A percentile compares a stretch with the other conserved stretches of the same genome.
phyloP scores from a whole-genome alignment of 2,113 vertebrate genomes.

The Fukomys damarensis region DNA sequence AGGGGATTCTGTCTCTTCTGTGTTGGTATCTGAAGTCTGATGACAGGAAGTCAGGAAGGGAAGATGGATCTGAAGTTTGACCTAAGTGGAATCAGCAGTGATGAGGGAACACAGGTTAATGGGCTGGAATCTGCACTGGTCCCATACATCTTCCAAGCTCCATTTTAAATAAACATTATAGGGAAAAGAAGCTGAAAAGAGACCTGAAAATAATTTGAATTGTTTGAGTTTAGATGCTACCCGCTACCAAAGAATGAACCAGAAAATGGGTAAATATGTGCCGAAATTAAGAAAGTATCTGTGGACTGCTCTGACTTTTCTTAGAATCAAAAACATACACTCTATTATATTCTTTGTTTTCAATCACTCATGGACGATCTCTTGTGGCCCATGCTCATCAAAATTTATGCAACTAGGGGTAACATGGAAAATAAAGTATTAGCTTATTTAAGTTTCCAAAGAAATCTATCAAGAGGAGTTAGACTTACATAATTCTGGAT shows the following conservation, averaged over 20 bases:
- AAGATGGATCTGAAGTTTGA: not conserved
- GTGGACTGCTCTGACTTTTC: not conserved
- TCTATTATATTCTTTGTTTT: not conserved
- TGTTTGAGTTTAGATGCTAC: too few species aligned
- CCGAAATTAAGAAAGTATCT: not conserved
- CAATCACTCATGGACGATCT: not conserved
- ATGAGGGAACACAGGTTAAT: not conserved
- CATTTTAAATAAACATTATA: not conserved
- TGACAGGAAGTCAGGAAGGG: not conserved
- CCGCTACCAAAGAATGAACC: not conserved
- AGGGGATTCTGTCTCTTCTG: not conserved
- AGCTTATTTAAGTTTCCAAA: not conserved
- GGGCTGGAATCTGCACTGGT: not conserved
- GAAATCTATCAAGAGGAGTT: not conserved
- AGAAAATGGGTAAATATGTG: not conserved
- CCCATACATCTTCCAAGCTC: not conserved
- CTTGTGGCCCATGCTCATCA: not conserved
- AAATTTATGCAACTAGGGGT: not conserved
- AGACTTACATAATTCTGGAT: not conserved
- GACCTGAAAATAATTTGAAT: not conserved
- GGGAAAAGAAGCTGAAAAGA: not conserved
- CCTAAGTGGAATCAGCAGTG: not conserved
- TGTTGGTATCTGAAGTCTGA: not conserved
- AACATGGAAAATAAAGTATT: not conserved
- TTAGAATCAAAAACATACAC: not conserved